Percentiles rank a stretch among this genome's conserved stretches.
Conservation (phyloP, 2,888 invertebrate genomes). For the Acronicta alni region DNA sequence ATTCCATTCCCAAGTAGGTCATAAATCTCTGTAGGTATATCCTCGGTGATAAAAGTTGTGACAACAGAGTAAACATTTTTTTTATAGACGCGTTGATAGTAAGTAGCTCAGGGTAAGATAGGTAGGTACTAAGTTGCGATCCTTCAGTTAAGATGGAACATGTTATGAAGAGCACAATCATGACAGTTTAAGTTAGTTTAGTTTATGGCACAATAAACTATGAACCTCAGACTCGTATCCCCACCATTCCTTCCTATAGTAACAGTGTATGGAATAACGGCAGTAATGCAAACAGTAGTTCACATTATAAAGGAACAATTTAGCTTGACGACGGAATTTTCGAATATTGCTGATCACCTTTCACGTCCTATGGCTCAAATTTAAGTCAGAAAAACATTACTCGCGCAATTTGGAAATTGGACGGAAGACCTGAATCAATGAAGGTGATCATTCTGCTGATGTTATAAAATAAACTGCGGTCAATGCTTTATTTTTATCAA, state of each 20-base stretch:
- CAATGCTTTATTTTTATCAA: too few relatives aligned
- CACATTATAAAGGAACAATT: background rate
- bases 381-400: background rate
- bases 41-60: too few relatives aligned
- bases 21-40: too few relatives aligned
- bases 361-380: background rate
- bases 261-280: background rate
- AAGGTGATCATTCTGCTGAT: too few relatives aligned
- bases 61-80: background rate
- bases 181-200: conserved; percentile 13
- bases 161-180: conserved; percentile 23
- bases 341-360: too few relatives aligned
- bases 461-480: too few relatives aligned
- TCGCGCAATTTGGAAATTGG: too few relatives aligned
- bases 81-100: background rate
- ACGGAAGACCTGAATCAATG: too few relatives aligned
- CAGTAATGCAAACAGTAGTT: background rate
- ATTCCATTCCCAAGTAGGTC: too few relatives aligned
- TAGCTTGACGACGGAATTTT: background rate
- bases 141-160: conserved; percentile 8
- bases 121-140: conserved; percentile 6
- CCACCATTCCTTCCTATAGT: conserved; percentile 8
- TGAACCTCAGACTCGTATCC: conserved; percentile 8
- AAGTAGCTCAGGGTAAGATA: too few relatives aligned
- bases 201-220: conserved; percentile 33